Base-by-base conservation (phyloP, 2,797 vertebrate genomes). In the Choloepus didactylus region DNA sequence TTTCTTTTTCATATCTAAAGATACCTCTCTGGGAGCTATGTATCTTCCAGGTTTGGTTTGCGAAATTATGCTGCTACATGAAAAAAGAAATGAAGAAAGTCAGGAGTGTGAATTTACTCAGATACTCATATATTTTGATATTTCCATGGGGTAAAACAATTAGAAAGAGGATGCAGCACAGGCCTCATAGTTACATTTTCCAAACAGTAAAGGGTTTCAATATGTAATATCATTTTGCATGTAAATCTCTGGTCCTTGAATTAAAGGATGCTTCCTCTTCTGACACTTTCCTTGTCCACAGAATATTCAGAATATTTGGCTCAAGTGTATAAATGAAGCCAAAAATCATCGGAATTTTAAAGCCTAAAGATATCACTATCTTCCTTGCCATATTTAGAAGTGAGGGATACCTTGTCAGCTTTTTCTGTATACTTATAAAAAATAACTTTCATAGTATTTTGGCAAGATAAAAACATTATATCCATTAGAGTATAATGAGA, bases 1-100 rank as follows among this genome's bases (percentile, higher is more conserved):
- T 96, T 93, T 44, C 70, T 95, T n/a, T 77, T 38, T 91, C 77
- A 35, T 92, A 89, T 77, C 21, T n/a, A 95, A 84, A 60, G 46
- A 92, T 64, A 31, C 6, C 23, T 84, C 73, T 38, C 16, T 70
- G 23, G 11, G 15, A 87, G 12, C 5, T 35, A 12, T n/a, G 31
- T 49, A 29, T 60, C 82, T 80, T 95, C 31, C n/a, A 75, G 77
- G 31, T 31, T 89, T 86, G 6, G 14, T 73, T 92, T 62, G 6
- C 19, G 15, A 93, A 87, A 92, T 80, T 80, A 96, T 16, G 6
- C 29, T 91, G 69, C 31, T 81, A 88, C 67, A 44, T 72, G 16
- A 70, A 76, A 93, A 89, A 89, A 86, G 25, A 87, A 67, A 81
- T 11, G 29, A 56, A 86, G 27, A 75, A 92, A 94, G 64, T 41